Evolutionary conservation across 1,140 invertebrate species (phyloP).

Genomic region (Diabrotica undecimpunctata): DNA sequence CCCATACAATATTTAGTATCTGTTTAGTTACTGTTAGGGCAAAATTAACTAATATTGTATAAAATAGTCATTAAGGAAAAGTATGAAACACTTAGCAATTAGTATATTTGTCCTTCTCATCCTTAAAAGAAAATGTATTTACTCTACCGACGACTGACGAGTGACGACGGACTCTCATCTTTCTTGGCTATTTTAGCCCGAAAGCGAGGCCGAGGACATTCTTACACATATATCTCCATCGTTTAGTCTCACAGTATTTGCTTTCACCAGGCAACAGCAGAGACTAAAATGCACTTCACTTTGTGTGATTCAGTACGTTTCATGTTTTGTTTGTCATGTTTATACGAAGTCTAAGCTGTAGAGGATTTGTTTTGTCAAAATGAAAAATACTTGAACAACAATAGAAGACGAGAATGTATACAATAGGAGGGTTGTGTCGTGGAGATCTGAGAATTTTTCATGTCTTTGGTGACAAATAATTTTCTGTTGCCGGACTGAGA

Average conservation of each 20-base stretch:
- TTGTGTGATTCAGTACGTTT: conserved; percentile 2
- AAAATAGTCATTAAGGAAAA: too few species aligned
- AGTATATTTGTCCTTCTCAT: too few species aligned
- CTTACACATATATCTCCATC: not conserved
- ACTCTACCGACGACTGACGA: not conserved
- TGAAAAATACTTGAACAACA: conserved; percentile 2
- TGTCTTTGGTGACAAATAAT: not conserved
- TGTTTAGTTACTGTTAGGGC: too few species aligned
- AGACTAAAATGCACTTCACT: conserved; percentile 2
- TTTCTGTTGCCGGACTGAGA: too few species aligned
- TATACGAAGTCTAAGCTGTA: not conserved
- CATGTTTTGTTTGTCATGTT: conserved; percentile 2
- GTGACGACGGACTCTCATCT: not conserved
- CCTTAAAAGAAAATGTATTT: not conserved
- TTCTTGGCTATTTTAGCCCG: not conserved
- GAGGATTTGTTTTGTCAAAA: conserved; percentile 2
- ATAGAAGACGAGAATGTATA: not conserved
- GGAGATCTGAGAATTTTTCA: not conserved
- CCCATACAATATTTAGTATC: too few species aligned
- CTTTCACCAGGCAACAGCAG: not conserved
- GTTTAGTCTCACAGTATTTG: not conserved
- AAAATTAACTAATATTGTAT: too few species aligned
- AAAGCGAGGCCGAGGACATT: not conserved
- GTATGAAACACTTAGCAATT: too few species aligned
- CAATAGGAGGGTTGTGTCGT: not conserved